These are phyloP conservation scores for Pyralis farinalis DNA, from an alignment of 2,888 invertebrate genomes.

Conservation along the genomic window DNA sequence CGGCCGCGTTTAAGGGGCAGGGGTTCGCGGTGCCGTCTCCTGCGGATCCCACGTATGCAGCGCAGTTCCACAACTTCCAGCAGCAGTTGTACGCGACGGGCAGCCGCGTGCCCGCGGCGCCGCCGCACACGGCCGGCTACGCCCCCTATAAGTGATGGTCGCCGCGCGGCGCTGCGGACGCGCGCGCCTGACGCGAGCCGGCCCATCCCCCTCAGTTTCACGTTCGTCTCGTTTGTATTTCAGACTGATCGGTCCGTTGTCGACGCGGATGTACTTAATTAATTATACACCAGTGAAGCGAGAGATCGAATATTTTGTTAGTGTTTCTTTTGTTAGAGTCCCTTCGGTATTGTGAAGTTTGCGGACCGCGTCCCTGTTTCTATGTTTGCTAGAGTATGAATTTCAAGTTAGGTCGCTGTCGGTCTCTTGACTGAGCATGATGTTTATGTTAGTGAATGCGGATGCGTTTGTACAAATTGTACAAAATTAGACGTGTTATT, in stretches of 20 bases:
- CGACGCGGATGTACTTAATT: slow-evolving; percentile 30
- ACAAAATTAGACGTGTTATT: slow-evolving; percentile 69
- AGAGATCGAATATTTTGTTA: slow-evolving; percentile 45
- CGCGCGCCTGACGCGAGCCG: slow-evolving; percentile 10
- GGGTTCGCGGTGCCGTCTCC: slow-evolving; percentile 92
- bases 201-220: slow-evolving; percentile 3
- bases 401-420: slow-evolving; percentile 35
- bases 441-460: slow-evolving; percentile 51
- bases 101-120: slow-evolving; percentile 61
- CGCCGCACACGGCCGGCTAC: slow-evolving; percentile 65
- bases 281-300: slow-evolving; percentile 38
- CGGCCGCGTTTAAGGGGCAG: slow-evolving; percentile 87
- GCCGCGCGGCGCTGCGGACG: slow-evolving; percentile 20
- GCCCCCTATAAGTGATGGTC: slow-evolving; percentile 71
- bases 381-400: slow-evolving; percentile 37
- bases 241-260: neutral
- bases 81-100: slow-evolving; percentile 95
- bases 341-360: slow-evolving; percentile 47
- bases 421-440: slow-evolving; percentile 58
- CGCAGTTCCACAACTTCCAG: slow-evolving; percentile 97
- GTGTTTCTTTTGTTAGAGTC: slow-evolving; percentile 43
- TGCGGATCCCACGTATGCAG: slow-evolving; percentile 95
- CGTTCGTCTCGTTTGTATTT: neutral
- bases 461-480: slow-evolving; percentile 71
- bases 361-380: slow-evolving; percentile 34